Percentiles rank a stretch among this genome's conserved stretches.
These are phyloP conservation scores for Ceyx margarethae DNA, from an alignment of 2,113 vertebrate species.

Conservation along the genomic window DNA sequence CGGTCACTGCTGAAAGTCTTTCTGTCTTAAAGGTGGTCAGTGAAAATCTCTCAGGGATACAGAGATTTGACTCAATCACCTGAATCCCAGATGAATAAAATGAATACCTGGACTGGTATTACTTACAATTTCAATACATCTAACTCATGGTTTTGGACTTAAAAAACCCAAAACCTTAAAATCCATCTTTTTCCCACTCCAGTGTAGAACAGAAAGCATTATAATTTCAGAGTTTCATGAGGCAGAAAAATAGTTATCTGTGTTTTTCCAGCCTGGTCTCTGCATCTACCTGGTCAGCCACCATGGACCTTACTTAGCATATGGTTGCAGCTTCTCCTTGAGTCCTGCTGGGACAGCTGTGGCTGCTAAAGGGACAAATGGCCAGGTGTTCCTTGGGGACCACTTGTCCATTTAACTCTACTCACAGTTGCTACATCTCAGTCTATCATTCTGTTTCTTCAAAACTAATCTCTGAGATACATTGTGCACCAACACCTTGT, in stretches of 20 bases:
- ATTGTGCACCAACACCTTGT: not conserved
- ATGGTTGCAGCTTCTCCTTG: not conserved
- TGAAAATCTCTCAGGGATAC: not conserved
- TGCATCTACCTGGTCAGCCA: not conserved
- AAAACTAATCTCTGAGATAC: not conserved
- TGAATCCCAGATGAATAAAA: not conserved
- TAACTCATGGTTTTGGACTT: not conserved
- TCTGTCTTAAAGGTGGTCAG: not conserved
- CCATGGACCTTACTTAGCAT: not conserved
- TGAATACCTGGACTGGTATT: not conserved
- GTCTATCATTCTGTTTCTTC: not conserved
- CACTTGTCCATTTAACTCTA: not conserved
- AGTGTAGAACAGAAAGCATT: not conserved
- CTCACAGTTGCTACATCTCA: not conserved
- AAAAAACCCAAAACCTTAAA: not conserved
- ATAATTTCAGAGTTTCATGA: not conserved
- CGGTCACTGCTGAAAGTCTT: not conserved
- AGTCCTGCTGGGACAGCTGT: not conserved
- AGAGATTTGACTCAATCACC: not conserved
- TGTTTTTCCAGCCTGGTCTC: not conserved
- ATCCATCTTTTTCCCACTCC: accelerated
- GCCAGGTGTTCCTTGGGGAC: not conserved
- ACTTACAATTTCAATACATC: not conserved
- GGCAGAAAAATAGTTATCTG: not conserved
- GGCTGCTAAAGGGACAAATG: not conserved